Evolutionary conservation across 2,113 vertebrate species (phyloP).

Genomic region (Physeter macrocephalus): DNA sequence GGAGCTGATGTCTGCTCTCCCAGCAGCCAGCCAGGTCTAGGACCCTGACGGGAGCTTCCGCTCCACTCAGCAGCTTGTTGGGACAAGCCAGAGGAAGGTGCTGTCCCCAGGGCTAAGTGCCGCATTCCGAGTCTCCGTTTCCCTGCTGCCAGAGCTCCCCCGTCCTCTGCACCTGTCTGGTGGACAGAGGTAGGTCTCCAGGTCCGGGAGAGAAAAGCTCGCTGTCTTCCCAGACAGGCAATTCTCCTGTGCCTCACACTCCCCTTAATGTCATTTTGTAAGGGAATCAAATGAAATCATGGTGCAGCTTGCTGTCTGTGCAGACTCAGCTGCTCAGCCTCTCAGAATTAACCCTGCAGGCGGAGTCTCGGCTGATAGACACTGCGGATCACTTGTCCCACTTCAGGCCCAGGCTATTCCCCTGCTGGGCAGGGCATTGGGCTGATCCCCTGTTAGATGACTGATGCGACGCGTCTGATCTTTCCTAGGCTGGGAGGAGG

Average conservation of each 20-base stretch:
- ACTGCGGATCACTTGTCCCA: not conserved
- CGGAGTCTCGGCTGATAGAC: not conserved
- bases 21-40: accelerated
- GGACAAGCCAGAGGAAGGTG: not conserved
- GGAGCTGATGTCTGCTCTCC: not conserved
- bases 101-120: not conserved
- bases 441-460: not conserved
- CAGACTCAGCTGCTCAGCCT: not conserved
- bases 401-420: not conserved
- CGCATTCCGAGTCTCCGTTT: not conserved
- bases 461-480: not conserved
- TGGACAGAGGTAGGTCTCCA: not conserved
- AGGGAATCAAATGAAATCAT: conserved; percentile 59
- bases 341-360: not conserved
- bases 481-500: not conserved
- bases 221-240: conserved; percentile 24
- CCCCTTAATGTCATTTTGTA: conserved; percentile 53
- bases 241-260: conserved; percentile 1
- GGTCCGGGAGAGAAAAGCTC: not conserved
- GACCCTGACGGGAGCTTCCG: not conserved
- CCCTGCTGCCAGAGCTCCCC: not conserved
- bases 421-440: not conserved
- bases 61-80: not conserved
- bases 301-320: conserved; percentile 24
- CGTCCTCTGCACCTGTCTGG: not conserved